These are phyloP conservation scores for Microtus ochrogaster DNA, from an alignment of 2,113 vertebrate species.

Conservation along the genomic window DNA sequence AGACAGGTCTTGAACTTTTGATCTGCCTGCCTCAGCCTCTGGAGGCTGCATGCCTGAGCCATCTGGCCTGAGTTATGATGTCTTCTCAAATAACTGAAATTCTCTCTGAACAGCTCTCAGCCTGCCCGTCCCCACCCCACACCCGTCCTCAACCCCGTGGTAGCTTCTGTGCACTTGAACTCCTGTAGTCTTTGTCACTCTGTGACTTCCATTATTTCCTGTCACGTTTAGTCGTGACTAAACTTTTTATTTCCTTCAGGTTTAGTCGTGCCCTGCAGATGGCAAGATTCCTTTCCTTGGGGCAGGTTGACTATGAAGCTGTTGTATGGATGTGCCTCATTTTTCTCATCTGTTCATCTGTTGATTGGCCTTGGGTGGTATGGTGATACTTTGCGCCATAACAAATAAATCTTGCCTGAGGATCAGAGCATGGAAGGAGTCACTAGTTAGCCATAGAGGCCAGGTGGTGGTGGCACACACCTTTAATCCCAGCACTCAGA, in stretches of 20 bases:
- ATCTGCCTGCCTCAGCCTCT: not conserved
- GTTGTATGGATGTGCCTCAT: not conserved
- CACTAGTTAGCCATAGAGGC: too few relatives aligned
- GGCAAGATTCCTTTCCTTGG: not conserved
- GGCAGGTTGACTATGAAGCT: not conserved
- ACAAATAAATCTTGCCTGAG: too few relatives aligned
- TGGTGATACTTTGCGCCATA: too few relatives aligned
- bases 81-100: not conserved
- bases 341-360: not conserved
- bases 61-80: not conserved
- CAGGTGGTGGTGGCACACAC: too few relatives aligned
- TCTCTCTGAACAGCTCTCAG: not conserved
- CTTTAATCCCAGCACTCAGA: not conserved
- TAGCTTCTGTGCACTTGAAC: not conserved
- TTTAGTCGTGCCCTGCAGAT: not conserved
- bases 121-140: too few relatives aligned
- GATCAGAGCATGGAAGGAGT: too few relatives aligned
- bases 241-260: not conserved
- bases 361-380: not conserved
- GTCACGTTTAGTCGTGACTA: too few relatives aligned
- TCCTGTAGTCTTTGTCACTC: not conserved
- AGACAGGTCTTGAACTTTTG: not conserved
- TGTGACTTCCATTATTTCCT: not conserved
- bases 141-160: too few relatives aligned
- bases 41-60: not conserved